These are phyloP conservation scores for Cololabis saira DNA, from an alignment of 2,113 vertebrate species.

Conservation along the genomic window DNA sequence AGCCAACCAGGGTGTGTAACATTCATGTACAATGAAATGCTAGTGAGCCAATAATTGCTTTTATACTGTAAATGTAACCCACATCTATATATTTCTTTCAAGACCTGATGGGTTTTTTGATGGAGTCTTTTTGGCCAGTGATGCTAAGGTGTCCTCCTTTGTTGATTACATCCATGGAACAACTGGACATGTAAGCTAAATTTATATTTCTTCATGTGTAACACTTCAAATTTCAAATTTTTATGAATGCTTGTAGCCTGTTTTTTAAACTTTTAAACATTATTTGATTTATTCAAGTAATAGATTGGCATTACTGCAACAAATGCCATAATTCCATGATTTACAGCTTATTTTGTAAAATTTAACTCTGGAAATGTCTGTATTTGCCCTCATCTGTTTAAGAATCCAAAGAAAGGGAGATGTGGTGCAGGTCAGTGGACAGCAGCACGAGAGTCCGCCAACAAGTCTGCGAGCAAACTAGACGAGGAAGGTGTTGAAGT, in stretches of 20 bases:
- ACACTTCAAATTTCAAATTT: background rate
- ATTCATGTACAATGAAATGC: background rate
- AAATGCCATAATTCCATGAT: too few relatives aligned
- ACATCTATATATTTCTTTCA: too few relatives aligned
- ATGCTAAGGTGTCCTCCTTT: slow-evolving; percentile 5
- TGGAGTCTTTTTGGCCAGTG: slow-evolving; percentile 1
- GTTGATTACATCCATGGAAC: too few relatives aligned
- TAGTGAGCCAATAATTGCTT: too few relatives aligned
- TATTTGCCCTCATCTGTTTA: background rate
- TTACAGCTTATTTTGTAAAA: too few relatives aligned
- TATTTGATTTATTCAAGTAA: too few relatives aligned
- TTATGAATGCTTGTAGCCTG: too few relatives aligned
- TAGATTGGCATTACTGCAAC: too few relatives aligned
- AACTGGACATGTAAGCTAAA: background rate
- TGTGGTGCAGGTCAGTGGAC: background rate
- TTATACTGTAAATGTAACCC: too few relatives aligned
- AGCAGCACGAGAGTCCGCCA: background rate
- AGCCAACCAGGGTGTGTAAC: slow-evolving; percentile 14
- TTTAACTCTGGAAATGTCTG: too few relatives aligned
- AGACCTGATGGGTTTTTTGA: slow-evolving; percentile 6
- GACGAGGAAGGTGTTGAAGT: background rate
- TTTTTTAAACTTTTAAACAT: too few relatives aligned
- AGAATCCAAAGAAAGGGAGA: slow-evolving; percentile 4
- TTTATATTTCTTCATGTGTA: background rate
- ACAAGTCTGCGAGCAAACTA: background rate